Percentiles rank a stretch among this genome's conserved stretches.
phyloP scores from a whole-genome alignment of 2,113 vertebrate species.

The Progne subis region DNA sequence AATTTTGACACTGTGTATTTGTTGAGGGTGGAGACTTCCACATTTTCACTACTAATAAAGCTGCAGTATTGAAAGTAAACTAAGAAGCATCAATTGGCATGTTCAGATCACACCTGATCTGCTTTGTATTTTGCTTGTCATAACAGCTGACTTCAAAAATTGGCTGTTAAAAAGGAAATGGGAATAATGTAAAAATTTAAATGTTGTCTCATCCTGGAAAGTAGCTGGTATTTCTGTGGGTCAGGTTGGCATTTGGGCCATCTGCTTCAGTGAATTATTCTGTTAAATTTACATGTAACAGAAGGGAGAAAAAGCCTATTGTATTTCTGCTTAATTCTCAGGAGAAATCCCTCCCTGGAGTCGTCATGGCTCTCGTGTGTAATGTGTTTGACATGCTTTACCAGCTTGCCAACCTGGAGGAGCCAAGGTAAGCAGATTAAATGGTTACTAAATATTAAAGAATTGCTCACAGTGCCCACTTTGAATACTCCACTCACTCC shows the following conservation, averaged over 20 bases:
- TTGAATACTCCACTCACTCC: neutral
- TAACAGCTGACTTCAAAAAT: neutral
- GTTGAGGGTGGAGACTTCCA: neutral
- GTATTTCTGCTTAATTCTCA: constrained; percentile 66
- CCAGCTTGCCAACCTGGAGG: constrained; percentile 95
- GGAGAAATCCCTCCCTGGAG: constrained; percentile 97
- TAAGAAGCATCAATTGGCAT: neutral
- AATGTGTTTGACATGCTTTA: constrained; percentile 99
- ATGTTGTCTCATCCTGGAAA: neutral
- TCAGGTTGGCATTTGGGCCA: neutral
- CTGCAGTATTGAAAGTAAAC: neutral
- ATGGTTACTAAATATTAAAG: neutral
- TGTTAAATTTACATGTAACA: neutral
- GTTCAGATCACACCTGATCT: neutral
- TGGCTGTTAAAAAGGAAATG: neutral
- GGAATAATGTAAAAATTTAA: neutral
- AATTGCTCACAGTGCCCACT: neutral
- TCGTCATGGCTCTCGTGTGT: constrained; percentile 97
- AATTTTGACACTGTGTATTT: neutral
- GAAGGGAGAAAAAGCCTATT: neutral
- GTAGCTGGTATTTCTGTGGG: neutral
- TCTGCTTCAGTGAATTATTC: neutral
- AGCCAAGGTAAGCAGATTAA: constrained; percentile 83
- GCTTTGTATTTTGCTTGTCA: neutral
- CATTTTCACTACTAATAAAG: neutral